Evolutionary conservation across 2,113 vertebrate species (phyloP), one percentile per base, ranked within the genome.

Genomic region (Alosa alosa): DNA sequence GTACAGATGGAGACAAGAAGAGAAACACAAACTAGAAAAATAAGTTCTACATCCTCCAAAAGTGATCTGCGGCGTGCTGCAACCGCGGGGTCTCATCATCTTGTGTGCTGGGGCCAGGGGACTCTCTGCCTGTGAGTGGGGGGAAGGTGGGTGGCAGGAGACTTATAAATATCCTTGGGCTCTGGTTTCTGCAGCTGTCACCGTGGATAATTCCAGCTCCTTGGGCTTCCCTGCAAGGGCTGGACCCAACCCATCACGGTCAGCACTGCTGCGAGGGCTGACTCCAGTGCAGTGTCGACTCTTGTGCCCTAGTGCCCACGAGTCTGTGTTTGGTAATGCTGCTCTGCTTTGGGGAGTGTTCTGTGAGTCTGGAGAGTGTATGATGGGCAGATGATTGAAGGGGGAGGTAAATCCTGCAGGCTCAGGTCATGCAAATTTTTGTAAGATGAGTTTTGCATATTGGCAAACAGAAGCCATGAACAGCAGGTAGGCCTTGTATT

Each of bases 111-210:
- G 60, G 60, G 41, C 4, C 60, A 1, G 2, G 7, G 17, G 22
- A 8, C 22, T 25, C 60, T 25, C 6, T 64, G 60, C 0, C 60
- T 6, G 41, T 25, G 60, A 72, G 64, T 72, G 64, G 64, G 64
- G 64, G 64, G 64, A 3, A 36, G 84, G 47, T 49, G 47, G 47
- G 57, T 84, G 75, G 86, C 75, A 84, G 83, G 75, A 84, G 89
- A 85, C 87, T 89, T 91, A 91, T 92, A 93, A 94, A 95, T 94
- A 93, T 91, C 90, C 84, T 85, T 47, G 86, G 89, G 92, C 87
- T 94, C 93, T 85, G 90, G 94, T 96, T 96, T 95, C 95, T 95
- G 94, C 95, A 96, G 95, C 95, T 96, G 95, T 95, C 93, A 93
- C 95, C 94, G 93, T 93, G 93, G 95, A 94, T 92, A 94, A 94